These are phyloP conservation scores for Pseudois nayaur DNA, from an alignment of 2,113 vertebrate species.

Conservation along the genomic window DNA sequence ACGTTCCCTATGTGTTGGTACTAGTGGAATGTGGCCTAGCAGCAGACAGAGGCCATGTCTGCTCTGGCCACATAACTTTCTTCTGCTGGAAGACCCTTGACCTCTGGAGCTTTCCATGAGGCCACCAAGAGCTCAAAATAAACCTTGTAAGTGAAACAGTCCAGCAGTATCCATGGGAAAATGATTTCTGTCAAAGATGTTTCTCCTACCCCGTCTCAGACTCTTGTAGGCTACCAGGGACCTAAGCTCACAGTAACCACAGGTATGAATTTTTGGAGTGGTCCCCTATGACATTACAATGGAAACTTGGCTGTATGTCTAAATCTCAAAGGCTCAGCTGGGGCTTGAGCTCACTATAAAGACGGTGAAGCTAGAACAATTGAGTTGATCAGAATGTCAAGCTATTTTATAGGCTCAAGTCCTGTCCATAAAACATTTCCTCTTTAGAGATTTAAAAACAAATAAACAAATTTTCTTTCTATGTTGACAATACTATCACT, in stretches of 20 bases:
- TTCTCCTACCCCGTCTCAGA: not conserved
- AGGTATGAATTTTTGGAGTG: not conserved
- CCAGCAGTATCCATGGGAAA: not conserved
- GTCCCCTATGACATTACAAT: not conserved
- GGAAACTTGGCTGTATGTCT: not conserved
- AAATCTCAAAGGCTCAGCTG: not conserved
- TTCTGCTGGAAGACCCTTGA: not conserved
- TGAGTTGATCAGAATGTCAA: not conserved
- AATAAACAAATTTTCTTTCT: not conserved
- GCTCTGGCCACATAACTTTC: not conserved
- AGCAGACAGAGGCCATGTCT: not conserved
- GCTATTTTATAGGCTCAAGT: not conserved
- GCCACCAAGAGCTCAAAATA: not conserved
- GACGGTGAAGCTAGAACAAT: not conserved
- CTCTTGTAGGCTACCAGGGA: not conserved
- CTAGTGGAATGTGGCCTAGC: not conserved
- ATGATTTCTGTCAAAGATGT: not conserved
- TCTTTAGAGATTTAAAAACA: not conserved
- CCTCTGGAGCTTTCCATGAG: not conserved
- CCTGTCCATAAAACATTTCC: not conserved
- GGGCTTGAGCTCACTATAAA: not conserved
- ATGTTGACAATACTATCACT: not conserved
- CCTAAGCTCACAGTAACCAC: not conserved
- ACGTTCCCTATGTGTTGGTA: not conserved
- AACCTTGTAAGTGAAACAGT: not conserved